Percentiles rank a stretch among this genome's conserved stretches.
phyloP scores from a whole-genome alignment of 2,113 vertebrate species.

The Gadus chalcogrammus region DNA sequence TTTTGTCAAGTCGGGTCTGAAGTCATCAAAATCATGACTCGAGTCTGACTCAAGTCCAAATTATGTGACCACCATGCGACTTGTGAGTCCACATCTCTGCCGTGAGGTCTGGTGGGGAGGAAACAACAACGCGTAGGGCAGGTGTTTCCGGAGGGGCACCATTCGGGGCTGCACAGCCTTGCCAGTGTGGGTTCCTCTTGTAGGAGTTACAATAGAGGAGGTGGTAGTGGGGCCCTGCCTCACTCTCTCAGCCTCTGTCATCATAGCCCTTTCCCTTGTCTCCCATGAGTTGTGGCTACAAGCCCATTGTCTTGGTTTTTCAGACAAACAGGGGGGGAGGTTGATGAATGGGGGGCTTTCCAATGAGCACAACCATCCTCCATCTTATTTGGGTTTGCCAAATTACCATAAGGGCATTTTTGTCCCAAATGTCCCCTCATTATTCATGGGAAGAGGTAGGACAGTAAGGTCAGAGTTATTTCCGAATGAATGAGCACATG shows the following conservation, averaged over 20 bases:
- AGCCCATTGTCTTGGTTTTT: constrained; percentile 36
- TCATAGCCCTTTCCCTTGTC: constrained; percentile 50
- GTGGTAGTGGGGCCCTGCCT: constrained; percentile 35
- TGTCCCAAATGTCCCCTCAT: not conserved
- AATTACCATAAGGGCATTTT: not conserved
- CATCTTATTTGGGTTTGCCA: not conserved
- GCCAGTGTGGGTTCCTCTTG: constrained; percentile 24
- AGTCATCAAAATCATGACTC: no score
- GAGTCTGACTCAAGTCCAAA: no score
- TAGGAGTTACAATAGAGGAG: not conserved
- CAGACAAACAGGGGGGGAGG: constrained; percentile 42
- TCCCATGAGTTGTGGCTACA: constrained; percentile 46
- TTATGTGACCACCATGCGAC: no score
- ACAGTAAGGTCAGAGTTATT: no score
- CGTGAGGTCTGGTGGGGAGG: no score
- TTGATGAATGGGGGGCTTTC: constrained; percentile 55
- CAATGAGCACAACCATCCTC: constrained; percentile 10
- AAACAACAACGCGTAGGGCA: constrained; percentile 57
- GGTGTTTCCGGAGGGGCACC: constrained; percentile 65
- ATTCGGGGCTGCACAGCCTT: constrained; percentile 7
- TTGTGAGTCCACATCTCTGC: no score
- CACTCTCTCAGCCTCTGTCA: constrained; percentile 62
- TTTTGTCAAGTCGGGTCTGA: no score
- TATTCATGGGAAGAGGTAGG: no score
- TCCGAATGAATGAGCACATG: no score